A percentile compares a stretch with the other conserved stretches of the same genome.
phyloP scores from a whole-genome alignment of 1,140 invertebrate genomes.

The Microplitis demolitor region DNA sequence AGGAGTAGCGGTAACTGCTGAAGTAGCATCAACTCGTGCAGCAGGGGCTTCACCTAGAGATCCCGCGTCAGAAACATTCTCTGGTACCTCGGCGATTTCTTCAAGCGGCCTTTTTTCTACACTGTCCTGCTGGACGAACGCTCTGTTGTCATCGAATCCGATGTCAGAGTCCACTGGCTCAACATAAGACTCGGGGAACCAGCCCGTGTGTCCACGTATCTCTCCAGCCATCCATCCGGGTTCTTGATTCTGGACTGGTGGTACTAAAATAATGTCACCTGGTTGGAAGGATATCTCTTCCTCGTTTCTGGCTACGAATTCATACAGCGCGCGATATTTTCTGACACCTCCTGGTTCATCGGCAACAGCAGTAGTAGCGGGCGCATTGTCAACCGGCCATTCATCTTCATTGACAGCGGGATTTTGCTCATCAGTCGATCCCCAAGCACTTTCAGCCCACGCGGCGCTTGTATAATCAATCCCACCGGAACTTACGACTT shows the following conservation, averaged over 20 bases:
- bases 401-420: slow-evolving; percentile 47
- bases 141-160: slow-evolving; percentile 27
- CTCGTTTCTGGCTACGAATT: slow-evolving; percentile 88
- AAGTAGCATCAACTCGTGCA: slow-evolving; percentile 42
- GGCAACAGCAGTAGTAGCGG: slow-evolving; percentile 42
- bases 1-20: neutral
- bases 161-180: slow-evolving; percentile 71
- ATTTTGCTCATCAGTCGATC: slow-evolving; percentile 52
- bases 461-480: slow-evolving; percentile 41
- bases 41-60: slow-evolving; percentile 56
- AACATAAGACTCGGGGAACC: slow-evolving; percentile 98
- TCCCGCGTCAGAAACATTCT: slow-evolving; percentile 66
- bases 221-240: slow-evolving; percentile 97
- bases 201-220: slow-evolving; percentile 86
- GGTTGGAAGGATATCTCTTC: slow-evolving; percentile 95
- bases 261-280: slow-evolving; percentile 90
- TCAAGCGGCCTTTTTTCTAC: slow-evolving; percentile 60
- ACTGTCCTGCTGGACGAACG: slow-evolving; percentile 55
- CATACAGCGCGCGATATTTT: slow-evolving; percentile 89
- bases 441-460: slow-evolving; percentile 46
- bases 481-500: slow-evolving; percentile 10
- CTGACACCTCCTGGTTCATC: slow-evolving; percentile 59
- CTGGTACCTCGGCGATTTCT: slow-evolving; percentile 77
- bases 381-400: slow-evolving; percentile 63
- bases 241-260: slow-evolving; percentile 84